A percentile compares a stretch with the other conserved stretches of the same genome.
Evolutionary conservation across 2,113 vertebrate species (phyloP).

Genomic region (Zosterops japonicus): DNA sequence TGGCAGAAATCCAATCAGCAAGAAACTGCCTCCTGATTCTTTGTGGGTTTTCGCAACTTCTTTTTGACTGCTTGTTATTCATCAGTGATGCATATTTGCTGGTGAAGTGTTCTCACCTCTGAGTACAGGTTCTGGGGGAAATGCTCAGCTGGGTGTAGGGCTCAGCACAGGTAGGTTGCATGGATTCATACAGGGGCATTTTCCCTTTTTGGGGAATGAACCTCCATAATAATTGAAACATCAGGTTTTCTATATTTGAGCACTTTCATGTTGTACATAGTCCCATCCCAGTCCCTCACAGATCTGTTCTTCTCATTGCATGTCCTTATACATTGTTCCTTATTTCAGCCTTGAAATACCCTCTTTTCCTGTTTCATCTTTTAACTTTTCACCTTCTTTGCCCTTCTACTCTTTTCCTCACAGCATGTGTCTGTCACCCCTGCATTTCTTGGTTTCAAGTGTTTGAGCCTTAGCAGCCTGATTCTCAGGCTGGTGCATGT

Average conservation of each 20-base stretch:
- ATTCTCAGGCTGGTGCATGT: too few relatives aligned
- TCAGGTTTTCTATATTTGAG: neutral
- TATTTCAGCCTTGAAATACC: neutral
- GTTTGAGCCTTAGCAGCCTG: too few relatives aligned
- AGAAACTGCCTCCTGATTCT: neutral
- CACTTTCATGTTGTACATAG: neutral
- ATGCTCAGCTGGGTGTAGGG: neutral
- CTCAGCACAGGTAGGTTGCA: neutral
- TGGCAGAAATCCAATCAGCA: neutral
- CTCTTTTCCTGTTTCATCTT: neutral
- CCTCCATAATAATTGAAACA: neutral
- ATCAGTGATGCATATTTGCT: rapidly evolving
- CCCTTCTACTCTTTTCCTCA: neutral
- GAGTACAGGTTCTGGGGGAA: neutral
- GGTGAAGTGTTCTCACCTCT: neutral
- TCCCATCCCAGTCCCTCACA: neutral
- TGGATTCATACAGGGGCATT: neutral
- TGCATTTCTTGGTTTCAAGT: too few relatives aligned
- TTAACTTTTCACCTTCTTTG: neutral
- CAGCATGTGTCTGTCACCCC: neutral
- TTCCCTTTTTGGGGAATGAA: neutral
- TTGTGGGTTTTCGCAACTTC: neutral
- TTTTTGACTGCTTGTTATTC: neutral
- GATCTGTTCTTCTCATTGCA: neutral
- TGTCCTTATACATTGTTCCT: neutral